Conservation (phyloP, 2,113 vertebrate species). For the Microtus pennsylvanicus region DNA sequence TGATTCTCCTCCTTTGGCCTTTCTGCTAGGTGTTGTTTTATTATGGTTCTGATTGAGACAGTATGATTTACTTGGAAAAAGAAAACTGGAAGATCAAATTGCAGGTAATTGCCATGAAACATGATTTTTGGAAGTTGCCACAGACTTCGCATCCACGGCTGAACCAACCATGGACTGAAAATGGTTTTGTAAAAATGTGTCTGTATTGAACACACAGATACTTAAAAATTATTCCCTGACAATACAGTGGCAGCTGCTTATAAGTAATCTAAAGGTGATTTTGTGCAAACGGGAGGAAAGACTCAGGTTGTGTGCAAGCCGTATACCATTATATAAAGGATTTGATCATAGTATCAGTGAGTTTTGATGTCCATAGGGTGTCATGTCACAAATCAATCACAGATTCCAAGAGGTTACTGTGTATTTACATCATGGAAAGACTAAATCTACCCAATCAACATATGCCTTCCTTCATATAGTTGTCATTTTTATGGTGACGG, state of each 20-base stretch:
- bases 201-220: not conserved
- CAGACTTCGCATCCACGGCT: not conserved
- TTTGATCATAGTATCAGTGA: not conserved
- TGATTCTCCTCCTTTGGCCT: not conserved
- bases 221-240: not conserved
- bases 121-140: not conserved
- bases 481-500: not conserved
- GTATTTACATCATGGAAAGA: not conserved
- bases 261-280: not conserved
- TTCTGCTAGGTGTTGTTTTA: not conserved
- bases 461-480: not conserved
- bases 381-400: not conserved
- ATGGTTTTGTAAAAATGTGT: not conserved
- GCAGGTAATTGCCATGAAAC: not conserved
- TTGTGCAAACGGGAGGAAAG: not conserved
- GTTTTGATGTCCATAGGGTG: not conserved
- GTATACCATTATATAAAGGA: not conserved
- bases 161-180: not conserved
- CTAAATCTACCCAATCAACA: not conserved
- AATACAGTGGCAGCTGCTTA: not conserved
- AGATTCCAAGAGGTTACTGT: not conserved
- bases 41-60: constrained; percentile 1
- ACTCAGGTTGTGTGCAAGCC: not conserved
- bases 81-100: not conserved
- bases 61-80: not conserved